Conservation (phyloP, 2,888 invertebrate species). For the Anthrax anthrax region DNA sequence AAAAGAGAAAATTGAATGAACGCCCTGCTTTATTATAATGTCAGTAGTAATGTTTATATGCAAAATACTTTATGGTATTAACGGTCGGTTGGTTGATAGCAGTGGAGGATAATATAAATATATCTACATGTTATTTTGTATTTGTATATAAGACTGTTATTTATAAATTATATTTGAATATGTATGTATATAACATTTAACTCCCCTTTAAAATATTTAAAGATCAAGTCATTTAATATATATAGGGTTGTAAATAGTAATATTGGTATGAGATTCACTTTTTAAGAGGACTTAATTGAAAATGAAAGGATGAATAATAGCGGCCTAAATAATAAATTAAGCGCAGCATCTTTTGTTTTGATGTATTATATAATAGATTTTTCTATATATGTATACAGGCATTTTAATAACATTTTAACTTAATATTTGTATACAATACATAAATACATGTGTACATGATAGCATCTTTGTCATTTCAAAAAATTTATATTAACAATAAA, state of each 20-base stretch:
- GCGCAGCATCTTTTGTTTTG: constrained; percentile 10
- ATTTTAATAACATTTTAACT: not conserved
- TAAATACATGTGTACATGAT: too few relatives aligned
- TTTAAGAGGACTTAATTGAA: constrained; percentile 19
- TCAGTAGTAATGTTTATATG: constrained; percentile 14
- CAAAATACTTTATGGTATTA: constrained; percentile 17
- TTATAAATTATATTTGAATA: too few relatives aligned
- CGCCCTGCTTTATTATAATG: too few relatives aligned
- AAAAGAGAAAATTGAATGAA: too few relatives aligned
- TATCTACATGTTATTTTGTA: too few relatives aligned
- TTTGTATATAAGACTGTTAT: too few relatives aligned
- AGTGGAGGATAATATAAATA: constrained; percentile 1
- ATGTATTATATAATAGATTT: not conserved
- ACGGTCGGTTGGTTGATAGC: constrained; percentile 13
- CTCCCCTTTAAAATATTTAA: too few relatives aligned
- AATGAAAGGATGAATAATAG: constrained; percentile 20
- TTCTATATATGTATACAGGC: not conserved
- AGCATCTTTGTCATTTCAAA: too few relatives aligned
- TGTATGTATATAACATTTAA: too few relatives aligned
- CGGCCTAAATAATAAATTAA: constrained; percentile 15
- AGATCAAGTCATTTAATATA: too few relatives aligned
- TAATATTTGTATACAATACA: too few relatives aligned
- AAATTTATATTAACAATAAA: too few relatives aligned
- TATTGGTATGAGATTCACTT: constrained; percentile 2
- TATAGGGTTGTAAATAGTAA: not conserved